Percentiles rank a stretch among this genome's conserved stretches.
Conservation (phyloP, 2,888 invertebrate species). For the Pantelozetes paolii region DNA sequence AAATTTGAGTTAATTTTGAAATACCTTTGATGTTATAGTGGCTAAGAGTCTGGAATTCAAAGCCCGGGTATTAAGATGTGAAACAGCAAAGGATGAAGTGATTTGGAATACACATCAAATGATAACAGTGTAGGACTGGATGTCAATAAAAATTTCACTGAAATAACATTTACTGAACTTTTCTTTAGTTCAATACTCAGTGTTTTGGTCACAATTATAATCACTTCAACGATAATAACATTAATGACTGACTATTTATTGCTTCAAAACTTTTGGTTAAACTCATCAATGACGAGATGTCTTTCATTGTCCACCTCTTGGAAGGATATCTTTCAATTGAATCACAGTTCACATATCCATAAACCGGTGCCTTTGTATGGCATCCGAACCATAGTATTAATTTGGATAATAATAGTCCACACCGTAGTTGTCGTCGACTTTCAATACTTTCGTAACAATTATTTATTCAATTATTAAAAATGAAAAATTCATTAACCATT, state of each 20-base stretch:
- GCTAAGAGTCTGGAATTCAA: conserved; percentile 38
- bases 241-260: neutral
- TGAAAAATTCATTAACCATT: conserved; percentile 1
- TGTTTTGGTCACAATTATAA: neutral
- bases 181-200: neutral
- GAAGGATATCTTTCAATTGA: neutral
- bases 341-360: neutral
- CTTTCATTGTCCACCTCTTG: conserved; percentile 24
- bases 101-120: conserved; percentile 29
- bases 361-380: conserved; percentile 38
- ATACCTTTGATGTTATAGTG: too few relatives aligned
- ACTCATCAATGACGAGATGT: neutral
- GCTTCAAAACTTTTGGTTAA: neutral
- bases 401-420: conserved; percentile 44
- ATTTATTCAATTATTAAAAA: neutral
- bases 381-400: conserved; percentile 37
- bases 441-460: conserved; percentile 43
- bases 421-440: conserved; percentile 41
- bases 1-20: too few relatives aligned
- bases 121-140: conserved; percentile 26
- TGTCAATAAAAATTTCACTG: neutral
- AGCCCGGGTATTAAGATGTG: conserved; percentile 42
- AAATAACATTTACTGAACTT: neutral
- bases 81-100: conserved; percentile 24
- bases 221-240: neutral